phyloP scores from a whole-genome alignment of 2,797 vertebrate species.

The Chelon auratus region DNA sequence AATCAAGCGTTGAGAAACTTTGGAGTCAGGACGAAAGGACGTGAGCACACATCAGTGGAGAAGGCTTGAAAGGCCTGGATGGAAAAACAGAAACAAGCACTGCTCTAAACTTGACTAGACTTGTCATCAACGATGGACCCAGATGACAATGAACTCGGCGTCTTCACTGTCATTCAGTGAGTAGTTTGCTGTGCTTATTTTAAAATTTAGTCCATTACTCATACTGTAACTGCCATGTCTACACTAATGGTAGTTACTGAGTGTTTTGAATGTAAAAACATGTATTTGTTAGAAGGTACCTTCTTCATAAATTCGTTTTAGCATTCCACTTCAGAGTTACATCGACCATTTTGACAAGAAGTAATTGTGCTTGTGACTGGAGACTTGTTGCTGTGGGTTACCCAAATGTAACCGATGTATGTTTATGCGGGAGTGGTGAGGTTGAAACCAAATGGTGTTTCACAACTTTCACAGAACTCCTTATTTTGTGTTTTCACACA shows the following conservation, averaged over 20 bases:
- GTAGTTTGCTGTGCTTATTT: conserved; percentile 70
- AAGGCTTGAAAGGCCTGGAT: conserved; percentile 54
- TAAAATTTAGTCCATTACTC: conserved; percentile 44
- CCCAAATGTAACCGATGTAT: background rate
- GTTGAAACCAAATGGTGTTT: conserved; percentile 22
- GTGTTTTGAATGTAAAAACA: background rate
- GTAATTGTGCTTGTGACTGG: conserved; percentile 4
- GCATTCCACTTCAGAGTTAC: conserved; percentile 5
- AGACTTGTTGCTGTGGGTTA: conserved; percentile 8
- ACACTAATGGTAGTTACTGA: background rate
- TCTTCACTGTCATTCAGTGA: conserved; percentile 93
- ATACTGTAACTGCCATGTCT: background rate
- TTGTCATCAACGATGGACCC: conserved; percentile 81
- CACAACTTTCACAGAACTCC: conserved; percentile 13
- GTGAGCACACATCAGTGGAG: conserved; percentile 43
- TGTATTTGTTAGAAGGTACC: background rate
- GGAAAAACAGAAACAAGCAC: conserved; percentile 55
- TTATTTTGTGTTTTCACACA: background rate
- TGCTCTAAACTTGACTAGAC: conserved; percentile 43
- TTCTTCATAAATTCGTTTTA: background rate
- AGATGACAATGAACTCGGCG: conserved; percentile 85
- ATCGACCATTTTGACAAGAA: background rate
- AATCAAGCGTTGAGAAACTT: conserved; percentile 55
- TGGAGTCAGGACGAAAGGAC: conserved; percentile 48
- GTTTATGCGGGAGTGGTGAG: conserved; percentile 6